phyloP scores from a whole-genome alignment of 2,888 invertebrate species.

The Lymantria monacha region DNA sequence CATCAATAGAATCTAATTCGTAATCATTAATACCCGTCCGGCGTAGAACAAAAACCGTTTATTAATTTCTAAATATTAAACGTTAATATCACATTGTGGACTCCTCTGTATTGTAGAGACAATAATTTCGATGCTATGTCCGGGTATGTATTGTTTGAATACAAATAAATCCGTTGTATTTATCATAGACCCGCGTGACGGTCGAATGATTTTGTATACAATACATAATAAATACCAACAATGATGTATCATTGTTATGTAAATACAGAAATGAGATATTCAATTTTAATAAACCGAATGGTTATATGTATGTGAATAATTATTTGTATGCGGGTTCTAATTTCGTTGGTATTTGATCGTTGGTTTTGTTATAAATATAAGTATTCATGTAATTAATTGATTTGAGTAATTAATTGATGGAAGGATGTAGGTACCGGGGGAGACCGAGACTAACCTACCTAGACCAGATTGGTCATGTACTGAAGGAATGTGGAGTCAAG shows the following conservation, averaged over 20 bases:
- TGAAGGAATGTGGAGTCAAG: no score
- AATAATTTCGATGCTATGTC: slow-evolving; percentile 27
- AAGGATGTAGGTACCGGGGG: no score
- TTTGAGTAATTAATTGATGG: no score
- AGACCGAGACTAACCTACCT: no score
- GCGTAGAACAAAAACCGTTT: slow-evolving; percentile 1
- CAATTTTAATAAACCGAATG: slow-evolving; percentile 13
- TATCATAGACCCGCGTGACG: slow-evolving; percentile 15
- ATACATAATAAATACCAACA: slow-evolving; percentile 29
- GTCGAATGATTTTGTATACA: slow-evolving; percentile 23
- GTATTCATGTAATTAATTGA: no score
- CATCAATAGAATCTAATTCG: background rate
- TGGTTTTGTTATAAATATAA: no score
- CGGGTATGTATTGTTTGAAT: slow-evolving; percentile 31
- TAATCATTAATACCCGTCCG: slow-evolving; percentile 4
- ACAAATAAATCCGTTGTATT: slow-evolving; percentile 30
- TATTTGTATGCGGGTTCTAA: slow-evolving; percentile 3
- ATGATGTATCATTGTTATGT: slow-evolving; percentile 32
- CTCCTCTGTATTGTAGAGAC: slow-evolving; percentile 19
- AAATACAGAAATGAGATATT: slow-evolving; percentile 24
- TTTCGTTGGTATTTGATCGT: background rate
- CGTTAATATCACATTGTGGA: slow-evolving; percentile 11
- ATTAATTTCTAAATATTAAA: slow-evolving; percentile 13
- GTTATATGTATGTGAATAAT: slow-evolving; percentile 4
- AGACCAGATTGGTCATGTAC: no score